phyloP scores from a whole-genome alignment of 2,113 vertebrate species.

The Lonchura striata region DNA sequence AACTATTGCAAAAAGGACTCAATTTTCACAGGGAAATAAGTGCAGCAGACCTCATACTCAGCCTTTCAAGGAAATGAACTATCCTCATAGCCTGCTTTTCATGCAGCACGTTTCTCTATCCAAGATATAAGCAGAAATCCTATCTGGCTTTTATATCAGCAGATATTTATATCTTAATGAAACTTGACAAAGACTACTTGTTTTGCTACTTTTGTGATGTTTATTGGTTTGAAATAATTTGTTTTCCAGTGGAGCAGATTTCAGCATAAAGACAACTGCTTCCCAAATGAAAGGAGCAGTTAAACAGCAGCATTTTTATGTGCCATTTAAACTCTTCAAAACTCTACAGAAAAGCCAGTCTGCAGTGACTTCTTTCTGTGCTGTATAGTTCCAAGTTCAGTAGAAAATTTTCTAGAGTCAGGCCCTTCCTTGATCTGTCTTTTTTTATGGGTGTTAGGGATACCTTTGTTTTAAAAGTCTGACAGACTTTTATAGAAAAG shows the following conservation, averaged over 20 bases:
- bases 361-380: not conserved
- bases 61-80: not conserved
- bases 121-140: not conserved
- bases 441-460: not conserved
- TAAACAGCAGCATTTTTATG: not conserved
- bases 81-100: not conserved
- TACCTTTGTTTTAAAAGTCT: not conserved
- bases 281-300: not conserved
- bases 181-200: not conserved
- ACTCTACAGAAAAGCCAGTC: not conserved
- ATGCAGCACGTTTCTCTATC: not conserved
- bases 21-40: not conserved
- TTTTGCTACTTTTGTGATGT: not conserved
- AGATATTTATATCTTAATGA: not conserved
- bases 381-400: not conserved
- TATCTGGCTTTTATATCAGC: not conserved
- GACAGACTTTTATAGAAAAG: not conserved
- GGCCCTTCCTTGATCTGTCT: not conserved
- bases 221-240: not conserved
- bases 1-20: not conserved
- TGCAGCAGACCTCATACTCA: not conserved
- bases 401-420: not conserved
- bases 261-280: not conserved
- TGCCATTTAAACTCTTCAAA: not conserved
- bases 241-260: not conserved